Evolutionary conservation across 2,797 vertebrate species (phyloP), one percentile per base, ranked within the genome.

Genomic region (Gymnoscopelus braueri): DNA sequence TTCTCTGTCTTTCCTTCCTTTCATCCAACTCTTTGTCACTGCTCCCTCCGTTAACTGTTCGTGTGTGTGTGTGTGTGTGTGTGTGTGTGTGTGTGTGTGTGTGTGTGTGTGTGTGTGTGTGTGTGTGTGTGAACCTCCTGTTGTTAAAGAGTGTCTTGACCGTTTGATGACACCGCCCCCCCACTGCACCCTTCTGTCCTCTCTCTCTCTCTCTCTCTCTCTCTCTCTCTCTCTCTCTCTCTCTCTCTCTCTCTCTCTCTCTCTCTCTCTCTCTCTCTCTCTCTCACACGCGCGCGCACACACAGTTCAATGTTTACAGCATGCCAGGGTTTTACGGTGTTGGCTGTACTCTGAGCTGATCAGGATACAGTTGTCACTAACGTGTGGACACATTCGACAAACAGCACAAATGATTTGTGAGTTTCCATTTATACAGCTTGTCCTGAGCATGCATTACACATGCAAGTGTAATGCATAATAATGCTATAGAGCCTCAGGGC

Each of bases 111-210:
- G 15, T 67, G 51, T 53, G 29, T 55, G 63, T 55, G 24, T 44
- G 53, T 60, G 24, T 51, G 48, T 63, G 71, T 81, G 80, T 78
- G 77, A 81, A 87, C 86, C 88, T 78, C 89, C 88, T 71, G 77
- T 75, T 80, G 84, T 84, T 88, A 78, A 65, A 88, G 88, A 89
- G 83, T 87, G 85, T 88, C 86, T 87, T 90, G 90, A 92, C 91
- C 90, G 86, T 88, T 90, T 85, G 85, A 79, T 92, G 91, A 92
- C 91, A 90, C 84, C 63, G 61, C 68, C 79, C 69, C 77, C 86
- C 79, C 64, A 79, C 84, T 74, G 80, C 79, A 91, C 77, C 90
- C 86, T 89, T 91, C 87, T 89, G 86, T 88, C 81, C 64, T 61
- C 65, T 76, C 53, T 77, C 72, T 58, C 72, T 7, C 51, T 12